Evolutionary conservation across 2,113 vertebrate species (phyloP), one percentile per base, ranked within the genome.

Genomic region (Thomomys bottae): DNA sequence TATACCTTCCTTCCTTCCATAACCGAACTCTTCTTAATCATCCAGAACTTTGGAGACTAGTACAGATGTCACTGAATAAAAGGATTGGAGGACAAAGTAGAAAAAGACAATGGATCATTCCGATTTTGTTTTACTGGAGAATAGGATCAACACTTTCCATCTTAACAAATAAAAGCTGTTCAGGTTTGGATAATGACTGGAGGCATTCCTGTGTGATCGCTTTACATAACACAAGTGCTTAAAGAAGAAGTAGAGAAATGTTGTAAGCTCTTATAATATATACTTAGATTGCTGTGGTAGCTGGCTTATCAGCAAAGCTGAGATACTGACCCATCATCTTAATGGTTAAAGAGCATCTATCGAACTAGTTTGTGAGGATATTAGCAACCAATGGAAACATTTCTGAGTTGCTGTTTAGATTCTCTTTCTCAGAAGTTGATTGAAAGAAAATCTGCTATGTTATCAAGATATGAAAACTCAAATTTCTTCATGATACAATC

Each of bases 221-320:
- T 88, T 90, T 61, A 54, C 84, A 76, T 83, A 86, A 75, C 64
- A 80, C n/a, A 86, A 49, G 24, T 92, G 26, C 34, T 92, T 87
- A 91, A 88, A 90, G 70, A 76, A 68, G 26, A 91, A 86, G 34
- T 32, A 89, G 78, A 89, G 40, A 92, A 75, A 95, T 92, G 70
- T 23, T 67, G 12, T 84, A 80, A 83, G 40, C 18, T 54, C 76
- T 54, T 87, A 85, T 85, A 71, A 72, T 73, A n/a, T 84, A 59
- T 68, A 42, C 71, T 36, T 42, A 40, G 63, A 83, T 12, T 89
- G 23, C 49, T 11, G 8, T 76, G 76, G 76, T 86, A 28, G 23
- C 18, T 63, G 72, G 38, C 28, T 6, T 94, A 68, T 88, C 63
- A 90, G 32, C 32, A 92, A 72, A 67, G 83, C 81, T 70, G 45